These are phyloP conservation scores for Anthophora plumipes DNA, from an alignment of 2,888 invertebrate genomes.

Conservation along the genomic window DNA sequence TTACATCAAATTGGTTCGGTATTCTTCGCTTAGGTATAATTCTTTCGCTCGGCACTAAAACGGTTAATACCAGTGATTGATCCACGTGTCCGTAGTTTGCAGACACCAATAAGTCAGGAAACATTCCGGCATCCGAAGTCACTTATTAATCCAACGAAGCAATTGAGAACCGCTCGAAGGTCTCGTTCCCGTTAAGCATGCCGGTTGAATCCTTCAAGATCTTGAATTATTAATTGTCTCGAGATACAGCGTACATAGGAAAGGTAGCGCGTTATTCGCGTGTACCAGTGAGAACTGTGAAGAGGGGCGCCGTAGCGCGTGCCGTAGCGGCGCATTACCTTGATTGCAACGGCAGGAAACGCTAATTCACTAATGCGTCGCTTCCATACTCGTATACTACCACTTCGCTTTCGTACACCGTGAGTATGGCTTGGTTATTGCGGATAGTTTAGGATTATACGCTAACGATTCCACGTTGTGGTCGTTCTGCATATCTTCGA, in stretches of 20 bases:
- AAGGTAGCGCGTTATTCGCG: constrained; percentile 56
- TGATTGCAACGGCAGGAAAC: constrained; percentile 81
- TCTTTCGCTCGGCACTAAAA: too few species aligned
- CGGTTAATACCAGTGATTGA: too few species aligned
- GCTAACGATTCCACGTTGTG: constrained; percentile 56
- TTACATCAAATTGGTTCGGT: too few species aligned
- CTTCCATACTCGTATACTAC: constrained; percentile 67
- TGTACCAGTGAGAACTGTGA: neutral
- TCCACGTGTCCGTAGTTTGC: neutral
- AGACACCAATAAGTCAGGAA: neutral
- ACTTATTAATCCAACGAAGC: constrained; percentile 45
- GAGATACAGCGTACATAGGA: constrained; percentile 46
- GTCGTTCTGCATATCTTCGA: constrained; percentile 37
- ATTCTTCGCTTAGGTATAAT: too few species aligned
- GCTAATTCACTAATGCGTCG: constrained; percentile 83
- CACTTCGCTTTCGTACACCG: constrained; percentile 63
- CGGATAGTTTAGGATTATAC: constrained; percentile 72
- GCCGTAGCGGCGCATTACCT: constrained; percentile 77
- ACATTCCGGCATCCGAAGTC: neutral
- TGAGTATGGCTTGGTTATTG: constrained; percentile 53
- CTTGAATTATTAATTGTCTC: constrained; percentile 76
- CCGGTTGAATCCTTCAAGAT: constrained; percentile 47
- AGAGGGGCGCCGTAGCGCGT: constrained; percentile 45
- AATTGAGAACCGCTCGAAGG: constrained; percentile 46
- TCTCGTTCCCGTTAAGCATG: constrained; percentile 38